phyloP scores from a whole-genome alignment of 2,113 vertebrate species.

The Catharus bicknelli region DNA sequence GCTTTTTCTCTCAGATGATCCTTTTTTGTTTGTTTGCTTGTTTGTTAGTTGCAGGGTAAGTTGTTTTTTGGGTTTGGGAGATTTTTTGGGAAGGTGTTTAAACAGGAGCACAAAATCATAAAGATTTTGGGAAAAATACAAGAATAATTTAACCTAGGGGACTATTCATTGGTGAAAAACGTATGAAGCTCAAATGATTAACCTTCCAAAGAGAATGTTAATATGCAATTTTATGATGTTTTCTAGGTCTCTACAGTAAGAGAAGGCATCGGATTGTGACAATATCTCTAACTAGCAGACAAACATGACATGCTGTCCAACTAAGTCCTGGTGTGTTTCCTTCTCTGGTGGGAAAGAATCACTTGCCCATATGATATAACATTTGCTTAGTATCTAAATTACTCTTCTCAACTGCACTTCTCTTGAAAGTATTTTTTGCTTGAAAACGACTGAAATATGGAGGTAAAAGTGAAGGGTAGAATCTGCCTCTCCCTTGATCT shows the following conservation, averaged over 20 bases:
- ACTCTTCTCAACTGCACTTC: background rate
- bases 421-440: background rate
- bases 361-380: background rate
- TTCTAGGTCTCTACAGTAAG: background rate
- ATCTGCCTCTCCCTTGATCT: background rate
- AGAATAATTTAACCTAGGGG: background rate
- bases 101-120: background rate
- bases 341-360: background rate
- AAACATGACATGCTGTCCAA: background rate
- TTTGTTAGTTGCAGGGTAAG: background rate
- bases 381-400: background rate
- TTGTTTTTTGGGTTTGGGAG: background rate
- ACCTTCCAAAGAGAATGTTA: background rate
- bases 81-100: background rate
- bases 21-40: background rate
- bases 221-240: background rate
- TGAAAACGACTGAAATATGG: background rate
- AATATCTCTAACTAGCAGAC: background rate
- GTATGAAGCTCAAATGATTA: background rate
- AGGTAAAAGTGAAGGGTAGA: background rate
- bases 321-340: background rate
- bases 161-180: background rate
- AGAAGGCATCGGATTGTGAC: background rate
- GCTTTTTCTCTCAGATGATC: background rate
- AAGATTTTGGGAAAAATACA: background rate